phyloP scores from a whole-genome alignment of 2,797 vertebrate species.

The Peromyscus nudipes region DNA sequence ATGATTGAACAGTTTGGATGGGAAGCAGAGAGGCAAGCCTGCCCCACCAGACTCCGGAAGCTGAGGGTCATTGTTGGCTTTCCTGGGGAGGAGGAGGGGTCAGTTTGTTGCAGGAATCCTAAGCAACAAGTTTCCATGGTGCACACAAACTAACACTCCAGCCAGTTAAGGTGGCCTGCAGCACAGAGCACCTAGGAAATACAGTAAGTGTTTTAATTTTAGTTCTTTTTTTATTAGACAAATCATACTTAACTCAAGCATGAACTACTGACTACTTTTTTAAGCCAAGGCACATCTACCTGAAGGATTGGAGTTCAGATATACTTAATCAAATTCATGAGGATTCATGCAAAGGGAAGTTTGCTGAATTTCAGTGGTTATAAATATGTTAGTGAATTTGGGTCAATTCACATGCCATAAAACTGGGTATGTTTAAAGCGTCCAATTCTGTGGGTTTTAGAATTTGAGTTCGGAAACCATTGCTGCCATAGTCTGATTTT shows the following conservation, averaged over 20 bases:
- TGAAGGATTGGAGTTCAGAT: constrained; percentile 5
- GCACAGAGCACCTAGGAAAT: not conserved
- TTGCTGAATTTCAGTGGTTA: not conserved
- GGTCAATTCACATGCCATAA: not conserved
- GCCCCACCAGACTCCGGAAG: not conserved
- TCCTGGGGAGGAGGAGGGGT: constrained; percentile 37
- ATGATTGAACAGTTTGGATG: not conserved
- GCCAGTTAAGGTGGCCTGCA: not conserved
- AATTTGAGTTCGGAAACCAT: not conserved
- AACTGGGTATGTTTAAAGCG: not conserved
- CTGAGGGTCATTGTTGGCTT: not conserved
- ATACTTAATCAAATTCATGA: not conserved
- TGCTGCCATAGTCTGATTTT: not conserved
- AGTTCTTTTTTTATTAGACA: not conserved
- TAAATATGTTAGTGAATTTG: not conserved
- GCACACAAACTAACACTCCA: constrained; percentile 51
- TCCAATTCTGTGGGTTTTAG: not conserved
- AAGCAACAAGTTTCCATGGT: constrained; percentile 73
- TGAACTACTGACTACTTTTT: not conserved
- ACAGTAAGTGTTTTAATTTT: constrained; percentile 66
- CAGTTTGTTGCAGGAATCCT: not conserved
- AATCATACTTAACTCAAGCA: not conserved
- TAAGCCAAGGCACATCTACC: not conserved
- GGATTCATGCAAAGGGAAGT: not conserved
- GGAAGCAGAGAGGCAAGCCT: not conserved